Conservation (phyloP, 2,888 invertebrate species). For the Lucinisca nassula region DNA sequence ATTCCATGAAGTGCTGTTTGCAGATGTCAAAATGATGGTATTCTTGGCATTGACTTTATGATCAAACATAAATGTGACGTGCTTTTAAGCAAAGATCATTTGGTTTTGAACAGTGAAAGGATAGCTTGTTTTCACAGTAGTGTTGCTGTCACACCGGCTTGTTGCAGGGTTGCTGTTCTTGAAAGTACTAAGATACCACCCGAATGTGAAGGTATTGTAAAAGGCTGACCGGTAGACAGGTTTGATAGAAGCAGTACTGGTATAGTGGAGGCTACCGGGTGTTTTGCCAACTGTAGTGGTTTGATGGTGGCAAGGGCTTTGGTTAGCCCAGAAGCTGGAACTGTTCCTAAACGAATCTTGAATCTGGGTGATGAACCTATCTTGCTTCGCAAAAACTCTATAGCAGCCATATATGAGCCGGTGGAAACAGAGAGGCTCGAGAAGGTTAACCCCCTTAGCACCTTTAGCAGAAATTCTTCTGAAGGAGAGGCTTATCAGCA, state of each 20-base stretch:
- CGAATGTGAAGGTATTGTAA: constrained; percentile 16
- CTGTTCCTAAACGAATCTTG: constrained; percentile 36
- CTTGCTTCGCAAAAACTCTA: constrained; percentile 22
- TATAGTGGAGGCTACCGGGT: constrained; percentile 12
- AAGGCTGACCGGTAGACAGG: background rate
- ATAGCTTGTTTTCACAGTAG: no score
- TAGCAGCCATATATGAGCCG: constrained; percentile 14
- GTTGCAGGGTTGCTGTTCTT: constrained; percentile 15
- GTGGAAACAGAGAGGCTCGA: background rate
- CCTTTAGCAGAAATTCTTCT: background rate
- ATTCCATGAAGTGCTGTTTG: no score
- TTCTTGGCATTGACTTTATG: no score
- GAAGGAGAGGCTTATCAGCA: background rate
- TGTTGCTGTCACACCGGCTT: no score
- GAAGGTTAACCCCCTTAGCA: background rate
- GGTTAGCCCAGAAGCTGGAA: constrained; percentile 10
- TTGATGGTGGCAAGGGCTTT: constrained; percentile 27
- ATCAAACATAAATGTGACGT: no score
- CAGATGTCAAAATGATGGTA: no score
- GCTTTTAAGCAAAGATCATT: no score
- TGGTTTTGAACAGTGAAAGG: no score
- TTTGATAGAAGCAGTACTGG: background rate
- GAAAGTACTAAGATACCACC: constrained; percentile 14
- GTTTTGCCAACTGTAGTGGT: constrained; percentile 7
- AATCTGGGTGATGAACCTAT: constrained; percentile 20